Base-by-base conservation (phyloP, 2,888 invertebrate genomes). In the Clostera curtula region DNA sequence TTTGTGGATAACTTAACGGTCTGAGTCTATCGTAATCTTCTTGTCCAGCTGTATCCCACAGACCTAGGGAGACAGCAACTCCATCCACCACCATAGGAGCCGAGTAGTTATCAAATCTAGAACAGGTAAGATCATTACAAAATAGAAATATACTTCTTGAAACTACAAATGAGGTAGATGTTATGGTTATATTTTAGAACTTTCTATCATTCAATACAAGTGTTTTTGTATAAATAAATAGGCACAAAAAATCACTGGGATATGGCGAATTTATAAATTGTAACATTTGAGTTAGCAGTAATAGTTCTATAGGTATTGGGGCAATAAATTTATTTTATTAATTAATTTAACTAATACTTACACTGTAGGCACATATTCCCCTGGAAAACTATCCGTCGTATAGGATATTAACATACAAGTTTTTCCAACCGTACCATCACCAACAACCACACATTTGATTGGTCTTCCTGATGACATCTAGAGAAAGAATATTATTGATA, bases 41-140 rank as follows among this genome's bases (percentile, higher is more conserved):
- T 79, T 98, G 98, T 9, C 96, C 96, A 8, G 98, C 98, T 34
- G 98, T 98, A 82, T 98, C 98, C 98, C 98, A 98, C 25, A 98
- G 85, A 8, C 98, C 98, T 52, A 98, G 80, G 55, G 96, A 97
- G 7, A 98, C 98, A 40, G 97, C 95, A 53, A 97, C 96, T 43
- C 97, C 96, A 85, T 98, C 98, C 33, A 98, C 97, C 53, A 96
- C 96, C 96, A 98, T 96, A 24, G 97, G 97, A 24, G 98, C 97
- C 21, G 98, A 98, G 74, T 98, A 98, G 85, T 98, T 98, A 79
- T 98, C 98, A 85, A 98, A 98, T 57, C 98, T 96, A 66, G 11
- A 65, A 54, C 13, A 3, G 27, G 16, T 19, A 34, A n/a, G n/a
- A n/a, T n/a, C n/a, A n/a, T n/a, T n/a, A n/a, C n/a, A n/a, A n/a